Conservation (phyloP, 2,113 vertebrate genomes). For the Raphicerus campestris region DNA sequence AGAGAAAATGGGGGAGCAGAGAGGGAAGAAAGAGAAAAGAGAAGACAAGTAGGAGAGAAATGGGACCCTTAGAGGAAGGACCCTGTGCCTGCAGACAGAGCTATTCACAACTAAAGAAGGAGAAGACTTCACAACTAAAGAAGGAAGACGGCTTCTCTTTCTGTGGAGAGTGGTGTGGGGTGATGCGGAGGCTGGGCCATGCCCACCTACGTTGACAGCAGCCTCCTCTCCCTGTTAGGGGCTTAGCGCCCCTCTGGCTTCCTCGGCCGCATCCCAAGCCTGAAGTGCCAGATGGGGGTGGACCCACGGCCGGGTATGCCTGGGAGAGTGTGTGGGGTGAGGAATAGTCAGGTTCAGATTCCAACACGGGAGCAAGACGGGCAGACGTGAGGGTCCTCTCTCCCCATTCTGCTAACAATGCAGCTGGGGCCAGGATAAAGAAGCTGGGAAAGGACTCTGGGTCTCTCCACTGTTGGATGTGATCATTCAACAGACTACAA, state of each 20-base stretch:
- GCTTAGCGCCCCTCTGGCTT: fast-evolving
- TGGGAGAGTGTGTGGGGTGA: fast-evolving
- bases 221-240: too few species aligned
- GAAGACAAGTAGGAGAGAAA: not conserved
- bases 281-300: not conserved
- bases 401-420: not conserved
- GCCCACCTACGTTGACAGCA: not conserved
- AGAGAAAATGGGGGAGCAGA: too few species aligned
- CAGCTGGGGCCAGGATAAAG: not conserved
- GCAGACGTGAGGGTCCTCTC: not conserved
- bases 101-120: fast-evolving
- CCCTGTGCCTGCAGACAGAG: fast-evolving
- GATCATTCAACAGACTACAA: not conserved
- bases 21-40: not conserved
- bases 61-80: not conserved
- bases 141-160: fast-evolving
- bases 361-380: not conserved
- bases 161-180: fast-evolving
- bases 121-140: too few species aligned
- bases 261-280: not conserved
- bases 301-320: not conserved
- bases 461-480: not conserved
- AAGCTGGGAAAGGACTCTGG: not conserved
- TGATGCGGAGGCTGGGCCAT: not conserved
- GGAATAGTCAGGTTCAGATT: not conserved